phyloP scores from a whole-genome alignment of 2,888 invertebrate species.

The Cyaniris semiargus region DNA sequence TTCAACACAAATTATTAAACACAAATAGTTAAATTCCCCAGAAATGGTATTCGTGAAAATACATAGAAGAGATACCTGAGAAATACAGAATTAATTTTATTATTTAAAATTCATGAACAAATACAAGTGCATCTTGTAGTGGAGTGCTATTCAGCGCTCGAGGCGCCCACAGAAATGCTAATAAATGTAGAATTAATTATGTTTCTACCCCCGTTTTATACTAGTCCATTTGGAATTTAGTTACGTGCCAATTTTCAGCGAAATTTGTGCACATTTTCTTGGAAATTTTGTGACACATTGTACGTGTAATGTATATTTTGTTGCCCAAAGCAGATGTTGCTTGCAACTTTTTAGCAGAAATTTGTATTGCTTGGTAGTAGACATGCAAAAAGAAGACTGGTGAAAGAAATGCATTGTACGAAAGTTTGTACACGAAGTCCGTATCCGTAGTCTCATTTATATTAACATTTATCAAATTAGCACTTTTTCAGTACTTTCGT shows the following conservation, averaged over 20 bases:
- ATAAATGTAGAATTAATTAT: conserved; percentile 22
- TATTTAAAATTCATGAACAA: conserved; percentile 19
- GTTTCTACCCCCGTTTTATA: conserved; percentile 9
- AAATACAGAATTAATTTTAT: conserved; percentile 17
- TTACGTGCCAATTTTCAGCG: not conserved
- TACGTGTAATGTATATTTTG: not conserved
- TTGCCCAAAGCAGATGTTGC: too few species aligned
- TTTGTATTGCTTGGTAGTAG: too few species aligned
- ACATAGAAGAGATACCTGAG: not conserved
- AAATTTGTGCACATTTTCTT: not conserved
- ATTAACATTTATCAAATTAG: too few species aligned
- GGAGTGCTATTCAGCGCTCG: not conserved
- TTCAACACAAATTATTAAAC: too few species aligned
- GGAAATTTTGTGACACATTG: not conserved
- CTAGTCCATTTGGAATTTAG: conserved; percentile 1
- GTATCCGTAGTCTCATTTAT: too few species aligned
- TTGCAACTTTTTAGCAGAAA: too few species aligned
- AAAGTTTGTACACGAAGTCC: too few species aligned
- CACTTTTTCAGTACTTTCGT: too few species aligned
- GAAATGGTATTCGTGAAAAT: not conserved
- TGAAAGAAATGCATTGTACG: too few species aligned
- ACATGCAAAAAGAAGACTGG: too few species aligned
- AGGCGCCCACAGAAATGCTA: conserved; percentile 17
- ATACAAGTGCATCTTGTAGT: conserved; percentile 13
- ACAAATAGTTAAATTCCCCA: not conserved